Evolutionary conservation across 2,113 vertebrate species (phyloP), one percentile per base, ranked within the genome.

Genomic region (Butorides virescens): DNA sequence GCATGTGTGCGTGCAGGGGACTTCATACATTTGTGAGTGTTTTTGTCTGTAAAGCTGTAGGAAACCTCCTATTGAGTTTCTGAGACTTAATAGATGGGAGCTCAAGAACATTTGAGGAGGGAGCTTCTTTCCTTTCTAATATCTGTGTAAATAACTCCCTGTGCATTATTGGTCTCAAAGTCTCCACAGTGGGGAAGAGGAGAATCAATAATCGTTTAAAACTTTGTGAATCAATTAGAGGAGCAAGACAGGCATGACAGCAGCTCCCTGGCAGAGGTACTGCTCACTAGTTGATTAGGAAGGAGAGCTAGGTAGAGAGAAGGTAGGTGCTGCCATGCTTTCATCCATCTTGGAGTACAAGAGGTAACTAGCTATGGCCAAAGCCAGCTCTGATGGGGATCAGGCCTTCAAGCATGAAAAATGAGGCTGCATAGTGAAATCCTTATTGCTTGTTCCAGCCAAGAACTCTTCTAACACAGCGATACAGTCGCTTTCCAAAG

Each of bases 221-320:
- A 92, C 81, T 93, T 94, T 91, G 76, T 78, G 65, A 94, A 93
- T 96, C 75, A 92, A 88, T 97, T 91, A 10, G 7, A 67, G 92
- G 86, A 92, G 86, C 65, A 88, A 86, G 92, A 94, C 39, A 90
- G 68, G 80, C 79, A 53, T 58, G 71, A 82, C 65, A 76, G 36
- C 55, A 91, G 17, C 66, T 93, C 86, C 75, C n/a, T 3, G 3
- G 56, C 47, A 90, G 42, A 62, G 50, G 25, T 26, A 75, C 53
- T 94, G 49, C 20, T 89, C 67, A 10, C 23, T 89, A 37, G 56
- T 56, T 95, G 67, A 66, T 91, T 34, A 46, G 77, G 73, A 93
- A 88, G 47, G 36, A 88, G 78, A 86, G n/a, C 52, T 83, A 61
- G 25, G 36, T 58, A 83, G 66, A 39, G 59, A 44, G 58, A 74